Evolutionary conservation across 2,113 vertebrate species (phyloP), one percentile per base, ranked within the genome.

Genomic region (Cranoglanis bouderius): DNA sequence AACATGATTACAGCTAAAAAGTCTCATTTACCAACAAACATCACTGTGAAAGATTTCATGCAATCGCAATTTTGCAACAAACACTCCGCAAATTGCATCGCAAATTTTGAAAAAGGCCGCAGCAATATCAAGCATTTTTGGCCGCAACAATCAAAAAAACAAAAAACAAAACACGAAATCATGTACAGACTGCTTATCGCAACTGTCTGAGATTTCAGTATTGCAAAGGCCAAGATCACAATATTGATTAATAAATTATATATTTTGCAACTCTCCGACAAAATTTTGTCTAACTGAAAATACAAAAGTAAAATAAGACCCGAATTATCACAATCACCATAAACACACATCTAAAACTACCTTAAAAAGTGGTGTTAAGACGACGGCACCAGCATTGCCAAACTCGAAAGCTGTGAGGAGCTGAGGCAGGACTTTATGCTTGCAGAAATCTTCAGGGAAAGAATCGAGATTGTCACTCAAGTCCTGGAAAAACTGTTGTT

Each of bases 311-410:
- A 43, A 70, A 49, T 67, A 35, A 32, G 3, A 14, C 43, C 21
- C 13, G 0, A 67, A 49, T n/a, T 43, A 18, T 5, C 35, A 61
- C 35, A 83, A 40, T 59, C 32, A 49, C 7, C 84, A 67, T 12
- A 85, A 65, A 19, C 6, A 19, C 46, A 51, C 4, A 6, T 29
- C 53, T 26, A 26, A 19, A 40, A 43, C 10, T 81, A 97, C 97
- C 96, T 98, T 98, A 86, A 98, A 98, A 67, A 98, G 96, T 0
- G 97, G 97, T 0, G 97, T 97, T 78, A 98, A 96, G 85, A 98
- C 96, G 0, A 98, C 96, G 0, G 97, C 97, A 0, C 97, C 97
- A 0, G 97, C 97, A 1, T 92, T 97, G 89, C 97, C 97, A 82
- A 98, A 98, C 92, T 98, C 97, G 0, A 98, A 98, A 4, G 97